These are phyloP conservation scores for Molossus alvarezi DNA, from an alignment of 2,797 vertebrate species.

Conservation along the genomic window DNA sequence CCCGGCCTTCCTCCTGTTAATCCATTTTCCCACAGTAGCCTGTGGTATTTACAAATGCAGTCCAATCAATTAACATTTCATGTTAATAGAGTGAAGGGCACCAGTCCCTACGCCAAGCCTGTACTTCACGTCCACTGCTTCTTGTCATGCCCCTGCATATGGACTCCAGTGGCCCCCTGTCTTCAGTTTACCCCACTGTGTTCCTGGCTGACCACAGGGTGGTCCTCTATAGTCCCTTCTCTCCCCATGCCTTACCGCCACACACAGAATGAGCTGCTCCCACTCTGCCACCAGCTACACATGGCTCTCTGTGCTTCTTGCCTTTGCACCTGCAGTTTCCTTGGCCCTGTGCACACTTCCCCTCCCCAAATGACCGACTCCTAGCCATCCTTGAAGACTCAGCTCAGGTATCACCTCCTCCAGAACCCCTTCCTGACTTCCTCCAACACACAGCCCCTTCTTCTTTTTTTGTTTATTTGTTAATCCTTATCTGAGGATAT, in stretches of 20 bases:
- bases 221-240: conserved; percentile 34
- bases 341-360: neutral
- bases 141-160: neutral
- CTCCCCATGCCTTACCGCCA: neutral
- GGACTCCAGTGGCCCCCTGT: neutral
- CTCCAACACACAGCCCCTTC: neutral
- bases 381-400: conserved; percentile 49
- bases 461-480: no score
- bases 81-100: neutral
- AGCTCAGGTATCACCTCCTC: conserved; percentile 56
- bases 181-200: neutral
- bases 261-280: neutral
- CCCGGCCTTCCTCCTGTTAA: neutral
- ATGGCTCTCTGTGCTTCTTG: neutral
- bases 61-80: neutral
- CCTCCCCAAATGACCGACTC: conserved; percentile 62
- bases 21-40: neutral
- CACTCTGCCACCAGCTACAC: neutral
- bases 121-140: neutral
- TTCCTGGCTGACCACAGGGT: neutral
- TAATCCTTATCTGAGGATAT: no score
- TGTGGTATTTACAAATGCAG: conserved; percentile 65
- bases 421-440: conserved; percentile 54
- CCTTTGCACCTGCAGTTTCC: conserved; percentile 69
- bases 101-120: neutral